Conservation (phyloP, 2,113 vertebrate genomes). For the Ptilonorhynchus violaceus region DNA sequence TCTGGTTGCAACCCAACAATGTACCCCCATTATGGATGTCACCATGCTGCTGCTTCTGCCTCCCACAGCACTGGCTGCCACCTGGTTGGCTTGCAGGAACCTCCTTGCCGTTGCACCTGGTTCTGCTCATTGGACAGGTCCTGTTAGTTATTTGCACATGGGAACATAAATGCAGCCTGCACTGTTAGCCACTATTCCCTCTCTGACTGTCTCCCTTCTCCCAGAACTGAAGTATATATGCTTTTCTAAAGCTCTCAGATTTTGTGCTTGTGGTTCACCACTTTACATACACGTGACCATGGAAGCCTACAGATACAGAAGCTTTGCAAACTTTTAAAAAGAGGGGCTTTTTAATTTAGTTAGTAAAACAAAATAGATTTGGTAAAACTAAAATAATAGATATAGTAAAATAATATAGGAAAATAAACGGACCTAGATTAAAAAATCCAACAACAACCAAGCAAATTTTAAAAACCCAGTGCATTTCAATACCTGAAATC, state of each 20-base stretch:
- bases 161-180: background rate
- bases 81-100: background rate
- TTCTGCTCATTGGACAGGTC: background rate
- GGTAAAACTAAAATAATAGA: background rate
- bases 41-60: background rate
- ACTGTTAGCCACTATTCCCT: background rate
- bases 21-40: background rate
- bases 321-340: background rate
- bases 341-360: background rate
- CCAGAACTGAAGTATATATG: background rate
- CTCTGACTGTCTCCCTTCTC: background rate
- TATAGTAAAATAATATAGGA: background rate
- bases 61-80: background rate
- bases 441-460: background rate
- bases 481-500: background rate
- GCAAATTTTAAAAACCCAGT: background rate
- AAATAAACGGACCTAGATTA: background rate
- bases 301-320: background rate
- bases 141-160: background rate
- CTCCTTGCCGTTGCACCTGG: background rate
- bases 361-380: background rate
- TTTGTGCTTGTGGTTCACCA: background rate
- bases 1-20: background rate
- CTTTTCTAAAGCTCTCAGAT: background rate
- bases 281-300: accelerated